phyloP scores from a whole-genome alignment of 2,888 invertebrate genomes.

The Meghimatium bilineatum region DNA sequence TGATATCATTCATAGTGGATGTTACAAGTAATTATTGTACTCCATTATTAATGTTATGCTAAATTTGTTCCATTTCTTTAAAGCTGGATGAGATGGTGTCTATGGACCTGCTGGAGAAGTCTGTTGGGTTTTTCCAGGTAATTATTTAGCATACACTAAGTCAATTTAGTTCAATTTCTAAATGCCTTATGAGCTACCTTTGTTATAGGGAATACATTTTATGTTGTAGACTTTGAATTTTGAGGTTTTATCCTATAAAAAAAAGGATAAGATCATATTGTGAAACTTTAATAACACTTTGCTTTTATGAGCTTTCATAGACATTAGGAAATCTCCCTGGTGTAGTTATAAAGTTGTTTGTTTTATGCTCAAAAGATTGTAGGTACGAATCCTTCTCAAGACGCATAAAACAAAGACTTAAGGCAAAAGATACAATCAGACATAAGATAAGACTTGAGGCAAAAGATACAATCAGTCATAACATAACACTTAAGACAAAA shows the following conservation, averaged over 20 bases:
- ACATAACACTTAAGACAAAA: not conserved
- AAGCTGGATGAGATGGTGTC: constrained; percentile 94
- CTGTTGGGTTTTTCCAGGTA: constrained; percentile 90
- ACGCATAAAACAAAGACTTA: not conserved
- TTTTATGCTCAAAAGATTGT: too few relatives aligned
- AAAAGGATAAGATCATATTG: too few relatives aligned
- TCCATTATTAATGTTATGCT: not conserved
- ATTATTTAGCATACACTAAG: not conserved
- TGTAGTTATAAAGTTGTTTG: too few relatives aligned
- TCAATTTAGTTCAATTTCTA: not conserved
- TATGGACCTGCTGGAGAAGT: constrained; percentile 90
- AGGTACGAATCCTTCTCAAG: too few relatives aligned
- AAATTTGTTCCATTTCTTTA: constrained; percentile 36
- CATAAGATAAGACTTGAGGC: not conserved
- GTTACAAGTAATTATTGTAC: not conserved
- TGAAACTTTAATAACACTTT: too few relatives aligned
- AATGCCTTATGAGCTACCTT: not conserved
- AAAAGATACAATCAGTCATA: not conserved
- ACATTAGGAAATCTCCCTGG: too few relatives aligned
- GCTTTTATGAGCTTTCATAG: too few relatives aligned
- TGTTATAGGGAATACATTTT: not conserved
- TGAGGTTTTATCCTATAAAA: too few relatives aligned
- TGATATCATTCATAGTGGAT: too few relatives aligned
- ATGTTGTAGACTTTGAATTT: too few relatives aligned
- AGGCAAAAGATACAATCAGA: not conserved